Base-by-base conservation (phyloP, 1,140 invertebrate genomes). In the Anadara kagoshimensis region DNA sequence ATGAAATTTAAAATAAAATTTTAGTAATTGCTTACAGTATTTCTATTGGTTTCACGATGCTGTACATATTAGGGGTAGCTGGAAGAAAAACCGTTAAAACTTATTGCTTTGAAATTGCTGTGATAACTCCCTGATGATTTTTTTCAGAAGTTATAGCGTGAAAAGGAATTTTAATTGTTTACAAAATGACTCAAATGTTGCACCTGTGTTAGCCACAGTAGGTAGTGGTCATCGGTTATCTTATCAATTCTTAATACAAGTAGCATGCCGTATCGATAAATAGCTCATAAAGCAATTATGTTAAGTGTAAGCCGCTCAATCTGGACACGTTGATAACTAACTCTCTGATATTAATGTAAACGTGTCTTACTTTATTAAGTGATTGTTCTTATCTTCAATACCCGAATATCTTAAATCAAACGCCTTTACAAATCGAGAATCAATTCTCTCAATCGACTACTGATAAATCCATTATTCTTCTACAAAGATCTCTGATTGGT, bases 221-320 rank as follows among this genome's bases (percentile, higher is more conserved):
- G 29, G 61, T 65, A 72, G 65, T 72, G 62, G 64, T 72, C 65
- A 53, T 56, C 61, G 24, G 53, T 51, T 54, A 47, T 72, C 64
- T 72, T 62, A 65, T 72, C 64, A 58, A 51, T 45, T 16, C 14
- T 14, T 47, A 64, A 64, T 64, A 49, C 62, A 64, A 51, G 62
- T 65, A 61, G 54, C 58, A 62, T 26, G 67, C 66, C 49, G 58
- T 69, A 75, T 75, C 73, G 69, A 69, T 75, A 75, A 75, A 66
- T 75, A 69, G 66, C 61, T 51, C 61, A 58, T 75, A 75, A 65
- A 75, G 66, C 66, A 75, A 73, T 74, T 74, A 74, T 74, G 65
- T 74, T 63, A 49, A 64, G 51, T 51, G 43, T 74, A 74, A 74
- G 68, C 72, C 72, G 24, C n/a, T 56, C 58, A 63, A 74, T 51